Percentiles rank a stretch among this genome's conserved stretches.
Conservation (phyloP, 2,113 vertebrate species). For the Tauraco erythrolophus region DNA sequence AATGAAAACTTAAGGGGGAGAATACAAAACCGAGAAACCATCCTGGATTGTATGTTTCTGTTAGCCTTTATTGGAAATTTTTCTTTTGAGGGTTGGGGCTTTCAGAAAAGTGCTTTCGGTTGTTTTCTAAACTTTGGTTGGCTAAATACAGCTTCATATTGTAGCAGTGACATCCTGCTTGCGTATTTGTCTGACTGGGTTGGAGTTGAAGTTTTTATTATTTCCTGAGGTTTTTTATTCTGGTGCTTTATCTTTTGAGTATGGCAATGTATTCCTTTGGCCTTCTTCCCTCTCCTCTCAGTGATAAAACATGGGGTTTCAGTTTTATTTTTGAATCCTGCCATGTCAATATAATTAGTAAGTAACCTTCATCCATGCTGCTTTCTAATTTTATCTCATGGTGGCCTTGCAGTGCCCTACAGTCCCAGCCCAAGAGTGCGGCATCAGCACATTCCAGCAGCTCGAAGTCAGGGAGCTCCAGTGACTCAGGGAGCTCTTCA, state of each 20-base stretch:
- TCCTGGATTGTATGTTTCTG: neutral
- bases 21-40: neutral
- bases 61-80: neutral
- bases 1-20: neutral
- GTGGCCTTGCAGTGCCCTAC: slow-evolving; percentile 74
- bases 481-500: slow-evolving; percentile 90
- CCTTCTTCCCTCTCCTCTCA: neutral
- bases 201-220: neutral
- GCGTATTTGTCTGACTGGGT: neutral
- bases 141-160: neutral
- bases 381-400: slow-evolving; percentile 50
- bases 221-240: neutral
- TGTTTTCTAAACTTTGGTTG: neutral
- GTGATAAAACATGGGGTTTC: neutral
- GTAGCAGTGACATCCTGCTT: neutral
- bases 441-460: slow-evolving; percentile 84
- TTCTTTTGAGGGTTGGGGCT: neutral
- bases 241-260: neutral
- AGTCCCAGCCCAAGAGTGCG: slow-evolving; percentile 67
- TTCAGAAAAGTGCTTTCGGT: neutral
- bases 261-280: neutral
- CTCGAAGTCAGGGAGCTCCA: slow-evolving; percentile 84
- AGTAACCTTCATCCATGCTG: neutral
- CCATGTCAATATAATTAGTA: neutral
- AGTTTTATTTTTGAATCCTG: neutral